Conservation (phyloP, 2,888 invertebrate species). For the Xylocampa areola region DNA sequence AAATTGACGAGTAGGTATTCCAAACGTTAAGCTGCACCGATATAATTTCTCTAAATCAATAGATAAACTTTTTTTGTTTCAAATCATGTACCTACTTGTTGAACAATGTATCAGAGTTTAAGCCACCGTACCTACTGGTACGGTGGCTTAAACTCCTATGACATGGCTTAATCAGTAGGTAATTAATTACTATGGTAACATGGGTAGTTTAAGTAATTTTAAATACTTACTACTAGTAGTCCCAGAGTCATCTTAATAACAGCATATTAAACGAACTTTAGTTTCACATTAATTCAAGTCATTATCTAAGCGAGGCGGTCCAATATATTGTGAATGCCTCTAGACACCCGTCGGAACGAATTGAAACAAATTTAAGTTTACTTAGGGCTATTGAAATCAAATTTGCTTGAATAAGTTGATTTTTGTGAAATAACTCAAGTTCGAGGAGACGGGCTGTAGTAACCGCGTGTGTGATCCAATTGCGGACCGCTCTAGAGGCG, state of each 20-base stretch:
- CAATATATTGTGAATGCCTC: conserved; percentile 1
- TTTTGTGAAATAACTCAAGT: conserved; percentile 78
- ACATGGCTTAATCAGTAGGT: too few species aligned
- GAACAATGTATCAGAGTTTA: too few species aligned
- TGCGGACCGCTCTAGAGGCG: conserved; percentile 72
- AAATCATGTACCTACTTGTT: too few species aligned
- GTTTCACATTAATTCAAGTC: conserved; percentile 1
- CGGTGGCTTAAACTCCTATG: too few species aligned
- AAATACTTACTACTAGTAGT: too few species aligned
- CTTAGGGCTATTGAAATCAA: conserved; percentile 79
- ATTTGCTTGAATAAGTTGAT: conserved; percentile 82
- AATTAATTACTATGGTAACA: too few species aligned
- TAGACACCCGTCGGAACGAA: conserved; percentile 5
- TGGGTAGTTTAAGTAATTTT: too few species aligned
- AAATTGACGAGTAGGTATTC: neutral
- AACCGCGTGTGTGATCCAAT: conserved; percentile 87
- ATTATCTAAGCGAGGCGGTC: neutral
- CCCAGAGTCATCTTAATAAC: too few species aligned
- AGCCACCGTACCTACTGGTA: too few species aligned
- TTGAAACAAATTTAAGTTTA: conserved; percentile 73
- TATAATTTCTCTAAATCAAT: too few species aligned
- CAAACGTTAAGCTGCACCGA: too few species aligned
- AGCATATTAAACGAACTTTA: neutral
- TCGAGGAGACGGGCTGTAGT: conserved; percentile 64
- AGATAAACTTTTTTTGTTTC: too few species aligned